Percentiles rank a stretch among this genome's conserved stretches.
These are phyloP conservation scores for Indicator maculatus DNA, from an alignment of 2,113 vertebrate species.

Conservation along the genomic window DNA sequence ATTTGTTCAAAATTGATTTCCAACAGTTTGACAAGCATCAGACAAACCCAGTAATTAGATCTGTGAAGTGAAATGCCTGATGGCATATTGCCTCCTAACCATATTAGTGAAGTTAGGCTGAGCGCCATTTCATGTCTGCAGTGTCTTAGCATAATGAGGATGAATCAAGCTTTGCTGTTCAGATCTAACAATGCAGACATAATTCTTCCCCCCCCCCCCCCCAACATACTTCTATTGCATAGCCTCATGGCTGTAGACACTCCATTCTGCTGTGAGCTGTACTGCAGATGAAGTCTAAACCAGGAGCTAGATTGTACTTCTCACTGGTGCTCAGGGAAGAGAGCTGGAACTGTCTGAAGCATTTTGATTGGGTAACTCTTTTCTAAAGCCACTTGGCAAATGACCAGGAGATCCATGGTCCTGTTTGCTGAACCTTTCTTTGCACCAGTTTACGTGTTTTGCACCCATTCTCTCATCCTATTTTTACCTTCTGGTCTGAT, in stretches of 20 bases:
- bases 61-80: constrained; percentile 48
- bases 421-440: not conserved
- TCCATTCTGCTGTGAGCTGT: not conserved
- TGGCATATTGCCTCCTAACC: constrained; percentile 24
- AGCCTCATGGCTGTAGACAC: not conserved
- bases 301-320: not conserved
- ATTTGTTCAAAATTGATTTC: constrained; percentile 22
- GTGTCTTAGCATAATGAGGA: not conserved
- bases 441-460: not conserved
- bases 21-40: constrained; percentile 41
- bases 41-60: constrained; percentile 78
- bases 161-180: constrained; percentile 11
- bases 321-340: not conserved
- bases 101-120: not conserved
- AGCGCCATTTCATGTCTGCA: constrained; percentile 72
- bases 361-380: not conserved
- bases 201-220: not conserved
- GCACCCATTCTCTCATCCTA: not conserved
- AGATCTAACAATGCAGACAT: not conserved
- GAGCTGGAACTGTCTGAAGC: not conserved
- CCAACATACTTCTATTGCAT: not conserved
- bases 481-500: not conserved
- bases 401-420: not conserved
- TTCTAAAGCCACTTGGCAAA: not conserved
- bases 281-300: not conserved